Evolutionary conservation across 2,888 invertebrate species (phyloP), one percentile per base, ranked within the genome.

Genomic region (Unio pictorum): DNA sequence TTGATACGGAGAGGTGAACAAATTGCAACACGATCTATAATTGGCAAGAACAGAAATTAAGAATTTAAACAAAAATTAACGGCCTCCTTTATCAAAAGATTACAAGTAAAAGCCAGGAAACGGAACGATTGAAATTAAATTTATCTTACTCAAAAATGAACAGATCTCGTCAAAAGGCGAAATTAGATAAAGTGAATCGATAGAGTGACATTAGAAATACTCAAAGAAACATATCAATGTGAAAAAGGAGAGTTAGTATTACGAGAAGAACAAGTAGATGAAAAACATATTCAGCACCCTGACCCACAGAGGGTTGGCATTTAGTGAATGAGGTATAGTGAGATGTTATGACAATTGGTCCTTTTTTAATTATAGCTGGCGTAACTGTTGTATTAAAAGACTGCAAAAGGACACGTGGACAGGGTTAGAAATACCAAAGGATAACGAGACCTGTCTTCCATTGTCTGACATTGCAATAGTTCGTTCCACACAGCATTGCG

Each of bases 1-100:
- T 63, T 66, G 66, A 63, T 66, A 62, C 58, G 66, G 57, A 58
- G 58, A 4, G 26, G 54, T n/a, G 64, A 67, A 26, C 64, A 28
- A 28, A 28, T 67, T 55, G 67, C 67, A 58, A 59, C 57, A 34
- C 67, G 64, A 57, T 55, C 67, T 45, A 17, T 64, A 55, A 59
- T 64, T 54, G 58, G 34, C 55, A 71, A 64, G 61, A 58, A 57
- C 6, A 56, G 67, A 63, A 71, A 71, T 67, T 20, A 71, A 64
- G 64, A 59, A 34, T 56, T 57, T 67, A 45, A 55, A 67, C 34
- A 28, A 64, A 64, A 55, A 28, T 64, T 8, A 64, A 64, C 30
- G n/a, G 5, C 55, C 55, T 8, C 6, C 64, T 55, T 26, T 56
- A 64, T 23, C 55, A 7, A 55, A 23, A 8, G 55, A 55, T 64